Base-by-base conservation (phyloP, 2,797 vertebrate genomes). In the Sebastes baramenuke region DNA sequence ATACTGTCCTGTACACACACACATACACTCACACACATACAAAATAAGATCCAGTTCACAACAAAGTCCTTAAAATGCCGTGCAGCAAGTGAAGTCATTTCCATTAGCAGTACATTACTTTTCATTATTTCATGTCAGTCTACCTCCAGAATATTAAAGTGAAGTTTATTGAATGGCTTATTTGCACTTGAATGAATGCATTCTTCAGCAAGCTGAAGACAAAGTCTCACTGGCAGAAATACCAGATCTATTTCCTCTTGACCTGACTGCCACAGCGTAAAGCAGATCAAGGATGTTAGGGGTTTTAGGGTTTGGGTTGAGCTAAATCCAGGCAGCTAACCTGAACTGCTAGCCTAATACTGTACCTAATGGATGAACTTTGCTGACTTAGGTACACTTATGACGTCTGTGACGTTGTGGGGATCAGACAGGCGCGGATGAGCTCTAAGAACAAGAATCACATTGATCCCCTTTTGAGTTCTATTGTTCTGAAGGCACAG, bases 381-480 rank as follows among this genome's bases (percentile, higher is more conserved):
- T 59, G 67, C 18, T 84, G 77, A 89, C 58, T 84, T 86, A 75
- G 68, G 9, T 25, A 27, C 18, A 42, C 78, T 89, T 87, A 86
- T 91, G 90, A 92, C 83, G 80, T 92, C 67, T 62, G 82, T 77
- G 64, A 24, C 29, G 6, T 68, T 75, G 64, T 22, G 58, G 38
- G 71, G 86, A 85, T 88, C 84, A 90, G 83, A 90, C 83, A 24
- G 69, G n/a, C n/a, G 34, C 54, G 42, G 80, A 78, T 75, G 34
- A 77, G 65, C 68, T 72, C 76, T 25, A 68, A 38, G 55, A 85
- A 80, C 12, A 78, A 71, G 72, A 77, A 36, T 80, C 46, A 20
- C 66, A 74, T 14, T 72, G 49, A 79, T 75, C 72, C 29, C 8
- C 29, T 52, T 38, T 30, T 80, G 32, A 77, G 75, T 55, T 76